Base-by-base conservation (phyloP, 2,797 vertebrate genomes). In the Mormyrus proboscirostris region DNA sequence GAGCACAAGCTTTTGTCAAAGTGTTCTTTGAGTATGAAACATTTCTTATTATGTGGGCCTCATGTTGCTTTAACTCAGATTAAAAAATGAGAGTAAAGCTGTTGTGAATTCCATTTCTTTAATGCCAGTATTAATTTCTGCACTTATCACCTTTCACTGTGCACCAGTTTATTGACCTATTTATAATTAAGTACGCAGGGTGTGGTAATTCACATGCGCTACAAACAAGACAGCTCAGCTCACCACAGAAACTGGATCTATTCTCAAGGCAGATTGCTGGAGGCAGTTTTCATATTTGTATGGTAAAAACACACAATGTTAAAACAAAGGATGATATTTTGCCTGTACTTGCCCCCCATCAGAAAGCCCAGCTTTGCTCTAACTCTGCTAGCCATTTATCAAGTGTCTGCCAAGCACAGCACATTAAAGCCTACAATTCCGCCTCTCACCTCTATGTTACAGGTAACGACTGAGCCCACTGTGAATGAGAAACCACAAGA, bases 161-260 rank as follows among this genome's bases (percentile, higher is more conserved):
- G 29, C 65, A 73, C 65, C 65, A 73, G 65, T 33, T 73, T 16
- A 73, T 73, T 73, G 65, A 73, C 65, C 65, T 73, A 73, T 73
- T 73, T 73, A 73, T 73, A 73, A 73, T 73, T 73, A 73, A 73
- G 65, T 73, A 73, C 0, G 29, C 16, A 22, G 38, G 38, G 79
- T 83, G 79, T 49, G 79, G 79, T 49, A 49, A 44, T 83, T 83
- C 79, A 73, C 65, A 5, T 14, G 65, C 29, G 6, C 79, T 49
- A 49, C 44, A 83, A 83, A 44, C 41, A 83, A 25, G n/a, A 49
- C 76, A 44, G 79, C 19, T 83, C 79, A 22, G 8, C 79, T 83
- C 79, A 83, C 79, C 79, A 83, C 79, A 83, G 47, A 83, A 49
- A 83, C 47, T 44, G 79, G 79, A 83, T 83, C 47, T 44, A 44